These are phyloP conservation scores for Tribolium freemani DNA, from an alignment of 2,888 invertebrate genomes.

Conservation along the genomic window DNA sequence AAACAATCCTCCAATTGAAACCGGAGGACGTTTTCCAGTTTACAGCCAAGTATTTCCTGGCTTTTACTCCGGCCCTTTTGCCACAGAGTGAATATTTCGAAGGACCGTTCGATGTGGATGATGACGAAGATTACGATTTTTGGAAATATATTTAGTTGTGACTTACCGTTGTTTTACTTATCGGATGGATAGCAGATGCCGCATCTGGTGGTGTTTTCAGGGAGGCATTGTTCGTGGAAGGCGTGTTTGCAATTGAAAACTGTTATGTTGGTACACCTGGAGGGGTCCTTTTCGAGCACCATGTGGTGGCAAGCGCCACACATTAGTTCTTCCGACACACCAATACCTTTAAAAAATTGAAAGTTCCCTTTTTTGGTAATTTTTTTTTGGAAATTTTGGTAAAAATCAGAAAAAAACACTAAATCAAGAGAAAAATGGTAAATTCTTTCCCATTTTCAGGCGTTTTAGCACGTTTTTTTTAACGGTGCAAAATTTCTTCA, in stretches of 20 bases:
- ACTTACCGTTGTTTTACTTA: constrained; percentile 43
- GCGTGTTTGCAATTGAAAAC: constrained; percentile 92
- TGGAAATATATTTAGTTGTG: constrained; percentile 33
- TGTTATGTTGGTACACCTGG: constrained; percentile 79
- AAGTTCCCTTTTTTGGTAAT: no score
- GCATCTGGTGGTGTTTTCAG: constrained; percentile 66
- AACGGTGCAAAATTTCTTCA: no score
- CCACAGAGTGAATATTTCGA: constrained; percentile 71
- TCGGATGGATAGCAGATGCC: constrained; percentile 64
- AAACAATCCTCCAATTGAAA: constrained; percentile 72
- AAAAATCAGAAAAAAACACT: neutral
- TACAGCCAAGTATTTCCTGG: constrained; percentile 72
- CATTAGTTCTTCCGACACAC: constrained; percentile 79
- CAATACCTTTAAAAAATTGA: no score
- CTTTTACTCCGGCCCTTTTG: constrained; percentile 69
- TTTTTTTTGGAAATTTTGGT: no score
- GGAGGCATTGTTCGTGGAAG: constrained; percentile 89
- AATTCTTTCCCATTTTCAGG: no score
- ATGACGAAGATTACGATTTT: constrained; percentile 30
- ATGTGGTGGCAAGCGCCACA: constrained; percentile 86
- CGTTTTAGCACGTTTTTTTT: no score
- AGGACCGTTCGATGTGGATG: constrained; percentile 48
- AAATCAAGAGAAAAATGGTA: no score
- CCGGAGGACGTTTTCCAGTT: constrained; percentile 73
- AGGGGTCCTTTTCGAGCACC: constrained; percentile 81